These are phyloP conservation scores for Paradoxurus hermaphroditus DNA, from an alignment of 2,113 vertebrate genomes.

Conservation along the genomic window DNA sequence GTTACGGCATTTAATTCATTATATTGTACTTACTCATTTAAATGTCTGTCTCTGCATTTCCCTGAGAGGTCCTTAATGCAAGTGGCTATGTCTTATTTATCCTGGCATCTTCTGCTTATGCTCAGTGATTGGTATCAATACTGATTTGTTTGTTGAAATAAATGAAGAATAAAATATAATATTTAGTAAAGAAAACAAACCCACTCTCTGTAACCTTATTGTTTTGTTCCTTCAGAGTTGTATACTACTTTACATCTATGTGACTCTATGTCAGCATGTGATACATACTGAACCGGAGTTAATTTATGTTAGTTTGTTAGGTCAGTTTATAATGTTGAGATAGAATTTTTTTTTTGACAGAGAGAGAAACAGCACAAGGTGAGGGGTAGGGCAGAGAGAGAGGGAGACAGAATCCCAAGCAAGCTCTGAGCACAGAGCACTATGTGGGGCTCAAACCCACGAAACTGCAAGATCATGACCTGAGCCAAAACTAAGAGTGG, in stretches of 20 bases:
- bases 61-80: background rate
- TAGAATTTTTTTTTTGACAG: background rate
- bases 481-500: too few species aligned
- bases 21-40: background rate
- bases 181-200: background rate
- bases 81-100: background rate
- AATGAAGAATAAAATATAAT: background rate
- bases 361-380: too few species aligned
- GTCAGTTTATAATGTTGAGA: background rate
- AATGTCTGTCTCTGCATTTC: background rate
- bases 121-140: background rate
- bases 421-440: too few species aligned
- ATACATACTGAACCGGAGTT: background rate
- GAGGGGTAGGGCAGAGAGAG: too few species aligned
- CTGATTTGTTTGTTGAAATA: background rate
- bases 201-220: background rate
- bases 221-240: background rate
- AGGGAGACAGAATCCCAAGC: too few species aligned
- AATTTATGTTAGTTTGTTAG: background rate
- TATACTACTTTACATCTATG: background rate
- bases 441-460: too few species aligned
- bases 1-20: background rate
- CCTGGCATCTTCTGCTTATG: background rate
- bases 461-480: too few species aligned
- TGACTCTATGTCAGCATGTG: background rate